A percentile compares a stretch with the other conserved stretches of the same genome.
These are phyloP conservation scores for Strix uralensis DNA, from an alignment of 2,113 vertebrate genomes.

Conservation along the genomic window DNA sequence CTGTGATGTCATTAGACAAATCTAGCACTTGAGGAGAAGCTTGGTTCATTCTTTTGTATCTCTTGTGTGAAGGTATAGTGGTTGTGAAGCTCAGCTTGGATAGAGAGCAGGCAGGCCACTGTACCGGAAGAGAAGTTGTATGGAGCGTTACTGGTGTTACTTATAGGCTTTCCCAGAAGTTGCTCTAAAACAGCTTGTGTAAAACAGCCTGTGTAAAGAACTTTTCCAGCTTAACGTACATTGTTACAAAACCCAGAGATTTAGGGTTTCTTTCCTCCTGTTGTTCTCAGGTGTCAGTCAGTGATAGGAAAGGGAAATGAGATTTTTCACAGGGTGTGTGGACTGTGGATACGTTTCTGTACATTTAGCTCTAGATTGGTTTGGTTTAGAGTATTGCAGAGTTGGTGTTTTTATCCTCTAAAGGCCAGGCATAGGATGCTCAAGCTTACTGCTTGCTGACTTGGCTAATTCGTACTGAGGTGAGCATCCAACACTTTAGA, in stretches of 20 bases:
- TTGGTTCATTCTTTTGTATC: neutral
- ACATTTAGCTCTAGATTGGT: neutral
- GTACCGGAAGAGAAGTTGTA: neutral
- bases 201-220: neutral
- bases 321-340: neutral
- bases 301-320: neutral
- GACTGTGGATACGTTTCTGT: neutral
- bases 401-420: neutral
- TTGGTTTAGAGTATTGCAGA: neutral
- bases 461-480: neutral
- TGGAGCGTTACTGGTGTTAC: neutral
- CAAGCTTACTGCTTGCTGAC: neutral
- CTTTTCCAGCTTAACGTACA: neutral
- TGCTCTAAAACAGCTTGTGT: neutral
- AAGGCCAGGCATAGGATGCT: neutral
- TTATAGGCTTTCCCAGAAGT: neutral
- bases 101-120: neutral
- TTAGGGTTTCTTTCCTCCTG: accelerated
- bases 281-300: neutral
- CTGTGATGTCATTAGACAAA: neutral
- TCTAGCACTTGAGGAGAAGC: neutral
- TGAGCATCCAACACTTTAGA: neutral
- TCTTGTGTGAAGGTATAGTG: neutral
- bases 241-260: neutral
- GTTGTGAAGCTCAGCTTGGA: neutral